Base-by-base conservation (phyloP, 1,140 invertebrate species). In the Cataglyphis hispanica region DNA sequence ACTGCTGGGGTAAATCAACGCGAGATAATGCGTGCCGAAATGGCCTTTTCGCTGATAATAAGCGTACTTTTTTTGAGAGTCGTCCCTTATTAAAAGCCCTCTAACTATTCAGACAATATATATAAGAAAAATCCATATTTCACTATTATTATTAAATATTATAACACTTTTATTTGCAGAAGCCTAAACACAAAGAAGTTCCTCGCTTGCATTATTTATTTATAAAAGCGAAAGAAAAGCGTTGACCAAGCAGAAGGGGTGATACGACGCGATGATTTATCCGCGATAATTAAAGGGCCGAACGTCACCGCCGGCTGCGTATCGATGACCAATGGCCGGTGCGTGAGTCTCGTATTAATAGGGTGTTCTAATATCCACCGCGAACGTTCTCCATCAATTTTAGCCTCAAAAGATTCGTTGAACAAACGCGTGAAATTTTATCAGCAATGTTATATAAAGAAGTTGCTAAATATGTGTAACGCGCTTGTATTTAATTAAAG, bases 301-400 rank as follows among this genome's bases (percentile, higher is more conserved):
- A 86, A 89, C 81, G 92, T 92, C 92, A 89, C 75, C 72, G 56
- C 92, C 89, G 88, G 90, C 92, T 92, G 91, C 76, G 87, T 88
- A 63, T 84, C 67, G 86, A 93, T 93, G 90, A 93, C 91, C 92
- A 91, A 93, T 90, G 86, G 86, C 86, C 76, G 40, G 31, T 89
- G 86, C 92, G 92, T 93, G 92, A 92, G 88, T n/a, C 69, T 87
- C 86, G 72, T 92, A 91, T 91, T 93, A 93, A 92, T 92, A 85
- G 86, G 72, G n/a, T 75, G 84, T 85, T 91, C 91, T 89, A 86
- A 91, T 89, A 88, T 84, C 80, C 61, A 75, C 70, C 61, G 63
- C 61, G 67, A 76, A 40, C 34, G 16, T 50, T 63, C 5, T n/a
- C 84, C 43, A 46, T 40, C 83, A 53, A 87, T 86, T 70, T 56